Conservation (phyloP, 2,888 invertebrate genomes). For the Pocota personata region DNA sequence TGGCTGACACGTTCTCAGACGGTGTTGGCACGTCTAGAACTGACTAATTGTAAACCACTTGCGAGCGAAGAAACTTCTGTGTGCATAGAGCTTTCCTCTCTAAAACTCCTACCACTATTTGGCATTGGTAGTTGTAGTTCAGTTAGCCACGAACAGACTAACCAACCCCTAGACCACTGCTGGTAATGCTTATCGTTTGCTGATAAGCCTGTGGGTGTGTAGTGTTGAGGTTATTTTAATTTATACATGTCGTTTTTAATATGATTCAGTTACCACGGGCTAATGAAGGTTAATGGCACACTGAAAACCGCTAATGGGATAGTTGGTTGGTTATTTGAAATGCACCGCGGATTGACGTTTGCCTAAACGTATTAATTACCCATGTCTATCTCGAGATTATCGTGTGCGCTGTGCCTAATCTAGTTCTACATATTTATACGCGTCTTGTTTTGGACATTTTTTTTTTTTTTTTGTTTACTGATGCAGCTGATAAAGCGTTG, state of each 20-base stretch:
- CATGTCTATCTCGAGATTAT: background rate
- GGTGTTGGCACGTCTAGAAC: slow-evolving; percentile 80
- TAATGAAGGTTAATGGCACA: slow-evolving; percentile 25
- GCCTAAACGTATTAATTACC: background rate
- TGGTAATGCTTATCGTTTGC: background rate
- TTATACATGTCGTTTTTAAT: background rate
- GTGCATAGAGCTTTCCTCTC: slow-evolving; percentile 52
- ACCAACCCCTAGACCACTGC: slow-evolving; percentile 49
- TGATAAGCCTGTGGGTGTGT: slow-evolving; percentile 39
- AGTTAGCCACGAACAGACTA: background rate
- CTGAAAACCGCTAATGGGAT: background rate
- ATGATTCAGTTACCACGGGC: background rate
- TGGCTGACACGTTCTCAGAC: slow-evolving; percentile 58
- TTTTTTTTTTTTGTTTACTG: background rate
- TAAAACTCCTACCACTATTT: slow-evolving; percentile 25
- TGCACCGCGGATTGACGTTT: background rate
- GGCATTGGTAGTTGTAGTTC: slow-evolving; percentile 13
- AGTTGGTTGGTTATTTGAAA: background rate
- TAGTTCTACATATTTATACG: background rate
- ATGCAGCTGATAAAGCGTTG: background rate
- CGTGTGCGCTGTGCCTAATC: background rate
- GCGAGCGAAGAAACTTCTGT: slow-evolving; percentile 77
- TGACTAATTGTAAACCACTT: slow-evolving; percentile 77
- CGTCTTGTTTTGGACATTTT: background rate
- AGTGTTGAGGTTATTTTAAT: background rate